phyloP scores from a whole-genome alignment of 2,888 invertebrate species.

The Lasius platythorax region DNA sequence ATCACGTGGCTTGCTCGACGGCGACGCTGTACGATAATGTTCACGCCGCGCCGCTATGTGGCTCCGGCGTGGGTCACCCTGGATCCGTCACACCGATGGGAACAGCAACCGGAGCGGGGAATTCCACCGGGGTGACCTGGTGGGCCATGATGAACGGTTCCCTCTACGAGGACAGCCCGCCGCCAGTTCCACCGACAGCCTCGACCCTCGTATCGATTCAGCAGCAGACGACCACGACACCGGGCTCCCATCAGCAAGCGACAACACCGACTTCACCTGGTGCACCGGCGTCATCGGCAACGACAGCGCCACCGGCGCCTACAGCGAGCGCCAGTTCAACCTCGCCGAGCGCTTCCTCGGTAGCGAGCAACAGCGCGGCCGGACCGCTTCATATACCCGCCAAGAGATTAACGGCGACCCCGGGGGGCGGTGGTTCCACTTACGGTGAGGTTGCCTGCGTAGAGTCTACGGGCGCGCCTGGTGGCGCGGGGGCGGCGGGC shows the following conservation, averaged over 20 bases:
- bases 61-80: constrained; percentile 86
- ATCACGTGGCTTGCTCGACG: constrained; percentile 93
- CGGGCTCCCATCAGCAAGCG: constrained; percentile 87
- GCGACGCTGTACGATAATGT: constrained; percentile 95
- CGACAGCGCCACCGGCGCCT: constrained; percentile 83
- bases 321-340: constrained; percentile 90
- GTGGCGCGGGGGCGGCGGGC: constrained; percentile 88
- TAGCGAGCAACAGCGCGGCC: constrained; percentile 90
- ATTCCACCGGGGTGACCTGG: constrained; percentile 94
- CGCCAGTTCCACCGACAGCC: constrained; percentile 85
- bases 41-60: constrained; percentile 90
- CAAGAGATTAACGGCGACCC: constrained; percentile 89
- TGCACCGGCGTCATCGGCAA: constrained; percentile 84
- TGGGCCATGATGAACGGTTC: constrained; percentile 94
- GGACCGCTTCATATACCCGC: constrained; percentile 96
- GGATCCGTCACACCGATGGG: constrained; percentile 85
- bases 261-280: constrained; percentile 87
- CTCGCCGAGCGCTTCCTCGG: constrained; percentile 87
- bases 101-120: constrained; percentile 93
- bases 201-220: constrained; percentile 86
- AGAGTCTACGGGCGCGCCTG: constrained; percentile 87
- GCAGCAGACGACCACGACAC: constrained; percentile 84
- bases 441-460: constrained; percentile 85
- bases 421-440: constrained; percentile 82
- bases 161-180: constrained; percentile 91